Evolutionary conservation across 2,113 vertebrate genomes (phyloP).

Genomic region (Connochaetes taurinus): DNA sequence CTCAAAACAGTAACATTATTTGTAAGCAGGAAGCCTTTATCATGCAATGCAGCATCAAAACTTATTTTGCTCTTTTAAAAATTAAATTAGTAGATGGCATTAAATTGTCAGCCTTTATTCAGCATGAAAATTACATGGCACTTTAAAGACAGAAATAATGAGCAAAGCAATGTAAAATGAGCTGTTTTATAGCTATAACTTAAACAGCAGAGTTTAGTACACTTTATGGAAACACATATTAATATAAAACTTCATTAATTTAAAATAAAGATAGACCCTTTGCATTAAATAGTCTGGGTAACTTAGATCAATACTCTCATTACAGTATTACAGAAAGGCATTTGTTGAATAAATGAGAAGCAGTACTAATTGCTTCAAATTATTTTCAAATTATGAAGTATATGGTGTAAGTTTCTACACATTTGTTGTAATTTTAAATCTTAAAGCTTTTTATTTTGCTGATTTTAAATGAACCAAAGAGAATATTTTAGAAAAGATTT

Average conservation of each 20-base stretch:
- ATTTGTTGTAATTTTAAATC: background rate
- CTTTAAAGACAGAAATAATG: slow-evolving; percentile 44
- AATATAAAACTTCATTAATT: slow-evolving; percentile 22
- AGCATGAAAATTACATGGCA: slow-evolving; percentile 39
- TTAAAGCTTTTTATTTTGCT: background rate
- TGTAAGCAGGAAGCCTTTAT: slow-evolving; percentile 33
- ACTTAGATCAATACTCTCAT: background rate
- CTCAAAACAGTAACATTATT: slow-evolving; percentile 21
- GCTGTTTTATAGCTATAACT: background rate
- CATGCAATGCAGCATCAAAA: slow-evolving; percentile 37
- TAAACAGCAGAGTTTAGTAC: background rate
- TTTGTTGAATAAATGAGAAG: slow-evolving; percentile 8
- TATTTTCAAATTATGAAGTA: background rate
- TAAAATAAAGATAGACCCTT: background rate
- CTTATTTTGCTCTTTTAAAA: slow-evolving; percentile 4
- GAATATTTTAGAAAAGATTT: background rate
- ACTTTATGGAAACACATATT: background rate
- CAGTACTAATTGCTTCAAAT: background rate
- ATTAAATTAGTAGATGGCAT: slow-evolving; percentile 4
- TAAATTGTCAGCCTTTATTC: slow-evolving; percentile 33
- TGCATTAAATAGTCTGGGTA: background rate
- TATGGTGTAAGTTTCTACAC: background rate
- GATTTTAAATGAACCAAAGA: background rate
- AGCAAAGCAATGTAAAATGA: slow-evolving; percentile 44
- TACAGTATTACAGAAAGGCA: background rate